Base-by-base conservation (phyloP, 2,888 invertebrate genomes). In the Therioaphis trifolii region DNA sequence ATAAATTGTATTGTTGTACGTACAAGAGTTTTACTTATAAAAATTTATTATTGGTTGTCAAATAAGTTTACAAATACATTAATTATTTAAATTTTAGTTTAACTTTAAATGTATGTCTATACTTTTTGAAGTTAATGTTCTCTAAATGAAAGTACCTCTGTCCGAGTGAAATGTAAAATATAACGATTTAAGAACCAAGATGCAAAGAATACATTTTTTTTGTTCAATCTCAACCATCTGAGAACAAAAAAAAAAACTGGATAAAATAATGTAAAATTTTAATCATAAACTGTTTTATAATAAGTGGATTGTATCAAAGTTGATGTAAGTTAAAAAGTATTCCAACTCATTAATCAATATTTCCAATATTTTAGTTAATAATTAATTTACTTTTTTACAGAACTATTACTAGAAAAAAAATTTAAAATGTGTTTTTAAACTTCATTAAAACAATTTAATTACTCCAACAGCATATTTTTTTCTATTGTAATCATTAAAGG, bases 261-360 rank as follows among this genome's bases (percentile, higher is more conserved):
- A 78, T 78, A 68, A 68, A 43, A 46, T 66, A 77, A 66, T 77
- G 46, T 77, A 35, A 77, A 77, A 21, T 24, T 52, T 52, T 15
- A 77, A 77, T 15, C 12, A 43, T 75, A 4, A 55, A 55, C 52
- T 74, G 35, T 27, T 21, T 58, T 46, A 9, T 12, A n/a, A n/a
- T n/a, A n/a, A n/a, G n/a, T n/a, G n/a, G 24, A 58, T 24, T 35
- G 35, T 21, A 24, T 9, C 21, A 18, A n/a, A 15, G n/a, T 1
- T 74, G 24, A 21, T 40, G 35, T 18, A 15, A 21, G 21, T 40
- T 74, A 21, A 7, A 74, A 55, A 74, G 12, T 74, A 18, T 40
- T 58, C 24, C 14, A n/a, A 72, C 29, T 52, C 14, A n/a, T 52
- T 18, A 52, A 29, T 21, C 29, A 52, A 49, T 72, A 71, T 29